Percentiles rank a stretch among this genome's conserved stretches.
These are phyloP conservation scores for Malacoraja senta DNA, from an alignment of 2,797 vertebrate species.

Conservation along the genomic window DNA sequence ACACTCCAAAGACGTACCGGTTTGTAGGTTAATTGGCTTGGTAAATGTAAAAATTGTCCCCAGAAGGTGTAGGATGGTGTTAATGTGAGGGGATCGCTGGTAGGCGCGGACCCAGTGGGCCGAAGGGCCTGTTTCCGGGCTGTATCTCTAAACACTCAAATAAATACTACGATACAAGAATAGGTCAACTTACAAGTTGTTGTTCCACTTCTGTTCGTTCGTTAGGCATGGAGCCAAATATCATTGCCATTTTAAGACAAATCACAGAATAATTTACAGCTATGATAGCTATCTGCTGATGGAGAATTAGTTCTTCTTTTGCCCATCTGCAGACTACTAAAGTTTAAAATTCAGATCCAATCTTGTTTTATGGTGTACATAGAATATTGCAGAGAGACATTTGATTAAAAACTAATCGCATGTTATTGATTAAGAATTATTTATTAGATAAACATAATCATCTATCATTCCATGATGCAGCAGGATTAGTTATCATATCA, in stretches of 20 bases:
- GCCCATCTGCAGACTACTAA: neutral
- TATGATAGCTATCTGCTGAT: neutral
- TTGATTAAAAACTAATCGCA: conserved; percentile 6
- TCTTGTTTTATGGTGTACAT: neutral
- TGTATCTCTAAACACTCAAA: too few relatives aligned
- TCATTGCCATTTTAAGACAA: neutral
- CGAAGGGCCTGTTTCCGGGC: too few relatives aligned
- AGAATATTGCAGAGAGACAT: neutral
- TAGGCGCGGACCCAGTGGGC: too few relatives aligned
- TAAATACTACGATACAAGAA: too few relatives aligned
- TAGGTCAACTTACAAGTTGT: neutral
- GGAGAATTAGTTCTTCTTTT: neutral
- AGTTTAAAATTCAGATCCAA: neutral
- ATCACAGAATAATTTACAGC: neutral
- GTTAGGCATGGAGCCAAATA: neutral
- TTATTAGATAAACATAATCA: conserved; percentile 6
- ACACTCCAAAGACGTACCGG: too few relatives aligned
- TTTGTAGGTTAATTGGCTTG: too few relatives aligned
- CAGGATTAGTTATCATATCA: neutral
- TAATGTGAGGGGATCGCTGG: too few relatives aligned
- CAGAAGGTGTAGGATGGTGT: too few relatives aligned
- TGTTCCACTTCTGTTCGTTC: neutral
- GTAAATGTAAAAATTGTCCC: too few relatives aligned
- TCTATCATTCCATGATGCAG: neutral
- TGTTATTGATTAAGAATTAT: conserved; percentile 6